Conservation (phyloP, 2,888 invertebrate genomes). For the Eupithecia abbreviata region DNA sequence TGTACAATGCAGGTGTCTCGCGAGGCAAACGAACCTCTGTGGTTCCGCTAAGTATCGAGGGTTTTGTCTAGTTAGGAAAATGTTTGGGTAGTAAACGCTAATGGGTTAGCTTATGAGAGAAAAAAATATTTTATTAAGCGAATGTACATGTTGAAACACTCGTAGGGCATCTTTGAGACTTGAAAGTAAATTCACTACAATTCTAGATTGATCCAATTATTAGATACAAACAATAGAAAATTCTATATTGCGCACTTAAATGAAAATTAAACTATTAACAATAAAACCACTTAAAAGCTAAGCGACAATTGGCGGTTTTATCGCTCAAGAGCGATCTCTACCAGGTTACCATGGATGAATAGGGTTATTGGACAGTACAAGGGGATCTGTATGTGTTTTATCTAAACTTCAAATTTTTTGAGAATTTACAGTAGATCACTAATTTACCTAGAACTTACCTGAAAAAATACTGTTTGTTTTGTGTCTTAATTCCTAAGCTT, state of each 20-base stretch:
- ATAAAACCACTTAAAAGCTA: no score
- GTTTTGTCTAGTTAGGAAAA: constrained; percentile 25
- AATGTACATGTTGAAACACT: background rate
- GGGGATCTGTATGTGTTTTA: background rate
- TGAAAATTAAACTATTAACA: no score
- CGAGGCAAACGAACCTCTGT: constrained; percentile 54
- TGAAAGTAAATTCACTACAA: background rate
- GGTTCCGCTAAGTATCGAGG: constrained; percentile 26
- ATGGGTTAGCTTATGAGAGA: background rate
- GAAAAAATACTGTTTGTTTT: background rate
- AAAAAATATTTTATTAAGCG: background rate
- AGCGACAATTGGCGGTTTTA: no score
- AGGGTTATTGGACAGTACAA: no score
- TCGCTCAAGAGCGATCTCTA: no score
- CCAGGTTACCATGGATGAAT: no score
- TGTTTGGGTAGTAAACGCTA: constrained; percentile 12
- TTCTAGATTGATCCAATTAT: background rate
- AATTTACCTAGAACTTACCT: background rate
- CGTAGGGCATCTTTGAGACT: background rate
- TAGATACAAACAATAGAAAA: no score
- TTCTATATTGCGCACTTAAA: no score
- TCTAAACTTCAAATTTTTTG: background rate
- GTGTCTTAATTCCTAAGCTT: background rate
- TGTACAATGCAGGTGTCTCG: constrained; percentile 58
- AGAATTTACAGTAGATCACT: background rate